Evolutionary conservation across 2,888 invertebrate genomes (phyloP).

Genomic region (Synergus laeviventris): DNA sequence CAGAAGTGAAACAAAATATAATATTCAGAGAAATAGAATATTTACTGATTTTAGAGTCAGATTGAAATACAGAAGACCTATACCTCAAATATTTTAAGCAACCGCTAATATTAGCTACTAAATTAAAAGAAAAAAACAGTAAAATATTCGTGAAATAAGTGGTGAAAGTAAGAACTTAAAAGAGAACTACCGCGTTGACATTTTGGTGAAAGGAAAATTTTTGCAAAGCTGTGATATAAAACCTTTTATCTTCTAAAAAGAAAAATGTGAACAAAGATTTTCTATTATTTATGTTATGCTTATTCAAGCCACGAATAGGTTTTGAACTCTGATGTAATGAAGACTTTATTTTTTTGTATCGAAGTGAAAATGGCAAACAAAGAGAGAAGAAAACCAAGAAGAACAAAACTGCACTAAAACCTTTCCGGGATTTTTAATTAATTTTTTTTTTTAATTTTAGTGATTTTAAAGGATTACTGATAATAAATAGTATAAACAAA

Average conservation of each 20-base stretch:
- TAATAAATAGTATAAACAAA: not conserved
- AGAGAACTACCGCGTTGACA: slow-evolving; percentile 20
- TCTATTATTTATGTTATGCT: not conserved
- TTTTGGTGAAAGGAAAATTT: slow-evolving; percentile 38
- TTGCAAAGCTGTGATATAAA: slow-evolving; percentile 17
- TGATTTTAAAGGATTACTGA: not conserved
- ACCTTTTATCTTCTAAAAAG: slow-evolving; percentile 11
- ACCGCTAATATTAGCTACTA: no score
- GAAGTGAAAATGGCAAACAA: slow-evolving; percentile 34
- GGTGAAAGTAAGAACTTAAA: slow-evolving; percentile 16
- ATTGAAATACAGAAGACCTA: not conserved
- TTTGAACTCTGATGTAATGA: slow-evolving; percentile 17
- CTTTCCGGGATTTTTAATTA: not conserved
- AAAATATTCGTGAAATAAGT: not conserved
- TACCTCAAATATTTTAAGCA: not conserved
- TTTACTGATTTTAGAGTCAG: not conserved
- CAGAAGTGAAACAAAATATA: not conserved
- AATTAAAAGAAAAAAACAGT: no score
- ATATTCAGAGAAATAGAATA: not conserved
- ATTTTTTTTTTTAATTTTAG: not conserved
- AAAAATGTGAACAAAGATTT: not conserved
- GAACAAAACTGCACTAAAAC: slow-evolving; percentile 11
- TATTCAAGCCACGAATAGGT: not conserved
- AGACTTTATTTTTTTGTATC: slow-evolving; percentile 3
- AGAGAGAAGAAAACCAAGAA: not conserved